Conservation (phyloP, 2,888 invertebrate genomes). For the Coelopa pilipes region DNA sequence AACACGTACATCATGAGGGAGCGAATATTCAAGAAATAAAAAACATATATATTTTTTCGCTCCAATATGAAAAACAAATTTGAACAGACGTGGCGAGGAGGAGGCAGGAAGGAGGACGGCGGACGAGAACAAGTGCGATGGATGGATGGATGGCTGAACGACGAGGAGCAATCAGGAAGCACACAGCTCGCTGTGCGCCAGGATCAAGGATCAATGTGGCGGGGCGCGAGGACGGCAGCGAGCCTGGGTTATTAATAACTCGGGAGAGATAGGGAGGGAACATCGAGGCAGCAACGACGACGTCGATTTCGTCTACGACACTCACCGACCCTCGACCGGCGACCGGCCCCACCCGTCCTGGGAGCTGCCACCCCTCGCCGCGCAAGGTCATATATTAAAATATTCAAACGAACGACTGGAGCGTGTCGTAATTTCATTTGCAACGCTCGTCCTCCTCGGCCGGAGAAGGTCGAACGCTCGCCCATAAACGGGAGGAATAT, state of each 20-base stretch:
- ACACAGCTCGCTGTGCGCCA: slow-evolving; percentile 19
- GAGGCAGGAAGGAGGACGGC: slow-evolving; percentile 44
- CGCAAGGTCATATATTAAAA: slow-evolving; percentile 17
- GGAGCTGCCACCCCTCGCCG: background rate
- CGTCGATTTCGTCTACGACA: background rate
- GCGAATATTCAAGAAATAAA: slow-evolving; percentile 43
- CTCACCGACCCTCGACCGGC: background rate
- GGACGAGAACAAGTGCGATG: no score
- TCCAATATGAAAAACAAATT: background rate
- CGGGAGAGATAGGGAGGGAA: background rate
- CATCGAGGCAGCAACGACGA: background rate
- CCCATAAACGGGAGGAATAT: background rate
- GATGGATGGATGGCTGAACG: slow-evolving; percentile 32
- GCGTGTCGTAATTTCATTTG: slow-evolving; percentile 28
- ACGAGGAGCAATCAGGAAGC: slow-evolving; percentile 34
- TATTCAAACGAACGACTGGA: slow-evolving; percentile 24
- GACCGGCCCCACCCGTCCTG: background rate
- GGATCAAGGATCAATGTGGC: slow-evolving; percentile 26
- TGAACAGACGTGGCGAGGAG: background rate
- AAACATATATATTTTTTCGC: slow-evolving; percentile 28
- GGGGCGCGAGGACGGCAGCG: background rate
- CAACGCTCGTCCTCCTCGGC: background rate
- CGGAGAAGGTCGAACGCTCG: background rate
- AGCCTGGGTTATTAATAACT: slow-evolving; percentile 12
- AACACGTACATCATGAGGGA: slow-evolving; percentile 5